Conservation (phyloP, 2,113 vertebrate species). For the Melospiza georgiana region DNA sequence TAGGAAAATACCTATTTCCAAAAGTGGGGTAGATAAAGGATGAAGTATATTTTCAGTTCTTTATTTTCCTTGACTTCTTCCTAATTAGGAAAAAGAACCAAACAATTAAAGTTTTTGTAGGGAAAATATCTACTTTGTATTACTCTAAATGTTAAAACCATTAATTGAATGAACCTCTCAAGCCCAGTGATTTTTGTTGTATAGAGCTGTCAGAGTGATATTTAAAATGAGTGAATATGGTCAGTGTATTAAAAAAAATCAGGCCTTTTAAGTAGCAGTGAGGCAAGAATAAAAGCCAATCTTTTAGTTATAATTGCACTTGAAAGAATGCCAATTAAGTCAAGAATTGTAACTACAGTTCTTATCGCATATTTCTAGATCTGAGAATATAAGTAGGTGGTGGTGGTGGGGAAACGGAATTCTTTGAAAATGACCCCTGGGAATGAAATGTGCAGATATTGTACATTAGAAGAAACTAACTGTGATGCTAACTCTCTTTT, state of each 20-base stretch:
- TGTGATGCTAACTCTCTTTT: neutral
- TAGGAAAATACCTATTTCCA: neutral
- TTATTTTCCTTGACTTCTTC: neutral
- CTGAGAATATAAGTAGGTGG: neutral
- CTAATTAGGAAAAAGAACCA: neutral
- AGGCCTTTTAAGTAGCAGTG: slow-evolving; percentile 46
- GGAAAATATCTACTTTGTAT: neutral
- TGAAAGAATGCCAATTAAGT: slow-evolving; percentile 67
- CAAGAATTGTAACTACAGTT: slow-evolving; percentile 19
- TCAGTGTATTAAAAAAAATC: slow-evolving; percentile 57
- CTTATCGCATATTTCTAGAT: neutral
- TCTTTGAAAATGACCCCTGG: neutral
- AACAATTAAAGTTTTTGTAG: neutral
- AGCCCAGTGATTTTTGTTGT: slow-evolving; percentile 36
- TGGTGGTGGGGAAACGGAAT: neutral
- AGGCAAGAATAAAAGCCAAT: slow-evolving; percentile 52
- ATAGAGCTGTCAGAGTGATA: slow-evolving; percentile 49
- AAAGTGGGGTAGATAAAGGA: neutral
- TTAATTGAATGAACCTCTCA: slow-evolving; percentile 41
- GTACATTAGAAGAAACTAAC: neutral
- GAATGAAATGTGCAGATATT: neutral
- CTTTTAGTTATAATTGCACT: slow-evolving; percentile 57
- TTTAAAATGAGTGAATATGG: slow-evolving; percentile 62
- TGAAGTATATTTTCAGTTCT: neutral
- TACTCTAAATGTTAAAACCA: slow-evolving; percentile 45